Base-by-base conservation (phyloP, 2,888 invertebrate species). In the Heteropelma amictum region DNA sequence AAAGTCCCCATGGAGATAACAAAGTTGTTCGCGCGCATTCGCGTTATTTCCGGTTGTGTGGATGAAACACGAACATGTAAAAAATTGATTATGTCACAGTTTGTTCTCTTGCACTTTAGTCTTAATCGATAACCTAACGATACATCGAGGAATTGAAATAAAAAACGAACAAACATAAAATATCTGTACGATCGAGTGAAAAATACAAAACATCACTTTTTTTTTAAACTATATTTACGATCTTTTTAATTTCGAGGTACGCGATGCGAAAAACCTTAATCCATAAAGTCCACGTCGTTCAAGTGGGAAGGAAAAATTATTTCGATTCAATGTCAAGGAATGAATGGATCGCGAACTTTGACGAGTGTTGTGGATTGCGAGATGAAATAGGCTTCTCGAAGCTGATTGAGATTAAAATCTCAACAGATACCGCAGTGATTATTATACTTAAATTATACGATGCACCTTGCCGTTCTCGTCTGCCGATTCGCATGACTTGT, bases 1-100 rank as follows among this genome's bases (percentile, higher is more conserved):
- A 56, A 61, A 70, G 38, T 56, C 35, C 21, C 30, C 47, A 45
- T 61, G 54, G 33, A 8, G 74, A 75, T 70, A 70, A 74, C 53
- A 30, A 53, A 21, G 60, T 60, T 45, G 14, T 49, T 33, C n/a
- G 12, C n/a, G 3, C 53, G 33, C 1, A 21, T 17, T 19, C 23
- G 19, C n/a, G 19, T 61, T 28, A 26, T 45, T 19, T 42, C 12
- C 38, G 30, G 2, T 28, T 23, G 19, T 8, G 17, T 21, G 17
- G n/a, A 17, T 33, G 12, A 21, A 54, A 42, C 8, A 54, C 3
- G 10, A n/a, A 28, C 14, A 19, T 28, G 8, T 21, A 17, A 10
- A 10, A 23, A 60, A 56, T 56, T 26, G 40, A 38, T 14, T 26
- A 5, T n/a, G 8, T 17, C 23, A 14, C 12, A n/a, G n/a, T n/a